Evolutionary conservation across 2,113 vertebrate genomes (phyloP).

Genomic region (Ariopsis seemanni): DNA sequence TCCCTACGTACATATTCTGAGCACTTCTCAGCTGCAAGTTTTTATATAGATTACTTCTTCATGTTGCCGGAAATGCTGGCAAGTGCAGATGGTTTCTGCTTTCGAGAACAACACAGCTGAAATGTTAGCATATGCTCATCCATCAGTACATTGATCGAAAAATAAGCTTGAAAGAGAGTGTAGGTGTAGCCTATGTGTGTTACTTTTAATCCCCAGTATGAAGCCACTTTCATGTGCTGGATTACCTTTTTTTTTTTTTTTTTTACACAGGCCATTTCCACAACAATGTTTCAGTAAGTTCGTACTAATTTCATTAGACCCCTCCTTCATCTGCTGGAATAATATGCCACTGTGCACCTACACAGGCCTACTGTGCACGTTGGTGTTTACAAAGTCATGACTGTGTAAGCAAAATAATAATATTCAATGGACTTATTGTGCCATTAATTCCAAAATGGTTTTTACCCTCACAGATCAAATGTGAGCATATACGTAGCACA

Average conservation of each 20-base stretch:
- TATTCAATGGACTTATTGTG: conserved; percentile 67
- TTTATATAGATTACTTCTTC: background rate
- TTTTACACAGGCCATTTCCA: conserved; percentile 20
- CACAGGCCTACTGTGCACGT: conserved; percentile 43
- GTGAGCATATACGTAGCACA: conserved; percentile 66
- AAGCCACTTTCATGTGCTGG: conserved; percentile 25
- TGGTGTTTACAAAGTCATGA: conserved; percentile 44
- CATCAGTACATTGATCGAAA: background rate
- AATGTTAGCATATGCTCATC: background rate
- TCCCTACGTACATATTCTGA: background rate
- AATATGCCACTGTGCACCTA: conserved; percentile 44
- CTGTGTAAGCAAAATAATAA: conserved; percentile 53
- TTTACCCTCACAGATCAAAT: conserved; percentile 70
- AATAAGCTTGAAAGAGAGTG: background rate
- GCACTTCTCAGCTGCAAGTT: background rate
- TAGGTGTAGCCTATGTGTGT: background rate
- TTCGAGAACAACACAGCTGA: background rate
- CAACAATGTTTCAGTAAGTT: conserved; percentile 36
- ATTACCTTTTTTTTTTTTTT: background rate
- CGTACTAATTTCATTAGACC: conserved; percentile 12
- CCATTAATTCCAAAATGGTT: conserved; percentile 71
- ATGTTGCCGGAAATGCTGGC: background rate
- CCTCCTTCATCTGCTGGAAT: conserved; percentile 6
- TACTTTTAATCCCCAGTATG: background rate
- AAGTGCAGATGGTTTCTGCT: background rate